These are phyloP conservation scores for Pocillopora damicornis DNA, from an alignment of 64 coral and sea anemone genomes.

Conservation along the genomic window DNA sequence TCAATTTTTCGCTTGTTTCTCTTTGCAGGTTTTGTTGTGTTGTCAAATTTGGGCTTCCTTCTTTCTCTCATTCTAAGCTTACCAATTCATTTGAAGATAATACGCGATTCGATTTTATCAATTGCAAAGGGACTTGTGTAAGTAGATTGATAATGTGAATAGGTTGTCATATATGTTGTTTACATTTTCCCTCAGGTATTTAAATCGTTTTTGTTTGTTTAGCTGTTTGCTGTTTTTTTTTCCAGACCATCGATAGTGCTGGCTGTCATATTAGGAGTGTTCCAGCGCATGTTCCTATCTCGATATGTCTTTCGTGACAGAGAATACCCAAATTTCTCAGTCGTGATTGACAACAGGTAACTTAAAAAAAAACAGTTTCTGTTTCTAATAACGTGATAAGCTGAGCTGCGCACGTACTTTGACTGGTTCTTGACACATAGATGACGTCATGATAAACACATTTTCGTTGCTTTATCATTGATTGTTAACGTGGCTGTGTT, in stretches of 20 bases:
- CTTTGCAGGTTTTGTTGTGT: not conserved
- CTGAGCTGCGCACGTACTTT: too few relatives aligned
- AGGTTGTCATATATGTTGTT: not conserved
- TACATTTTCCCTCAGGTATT: not conserved
- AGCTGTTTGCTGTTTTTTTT: not conserved
- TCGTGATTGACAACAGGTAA: constrained; percentile 64
- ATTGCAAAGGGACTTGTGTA: not conserved
- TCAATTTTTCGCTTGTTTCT: not conserved
- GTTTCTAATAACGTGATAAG: too few relatives aligned
- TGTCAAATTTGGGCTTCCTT: not conserved
- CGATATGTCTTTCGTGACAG: constrained; percentile 53
- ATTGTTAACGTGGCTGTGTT: too few relatives aligned
- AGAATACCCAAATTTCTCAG: constrained; percentile 39
- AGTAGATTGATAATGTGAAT: not conserved
- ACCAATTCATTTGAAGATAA: not conserved
- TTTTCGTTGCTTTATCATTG: not conserved
- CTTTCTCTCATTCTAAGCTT: not conserved
- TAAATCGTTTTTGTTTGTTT: not conserved
- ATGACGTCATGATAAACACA: too few relatives aligned
- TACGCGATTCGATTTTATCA: not conserved
- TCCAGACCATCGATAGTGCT: constrained; percentile 22
- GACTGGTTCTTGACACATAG: too few relatives aligned
- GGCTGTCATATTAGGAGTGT: not conserved
- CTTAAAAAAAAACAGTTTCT: not conserved
- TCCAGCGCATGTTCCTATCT: constrained; percentile 28